Conservation (phyloP, 1,140 invertebrate genomes). For the Babylonia areolata region DNA sequence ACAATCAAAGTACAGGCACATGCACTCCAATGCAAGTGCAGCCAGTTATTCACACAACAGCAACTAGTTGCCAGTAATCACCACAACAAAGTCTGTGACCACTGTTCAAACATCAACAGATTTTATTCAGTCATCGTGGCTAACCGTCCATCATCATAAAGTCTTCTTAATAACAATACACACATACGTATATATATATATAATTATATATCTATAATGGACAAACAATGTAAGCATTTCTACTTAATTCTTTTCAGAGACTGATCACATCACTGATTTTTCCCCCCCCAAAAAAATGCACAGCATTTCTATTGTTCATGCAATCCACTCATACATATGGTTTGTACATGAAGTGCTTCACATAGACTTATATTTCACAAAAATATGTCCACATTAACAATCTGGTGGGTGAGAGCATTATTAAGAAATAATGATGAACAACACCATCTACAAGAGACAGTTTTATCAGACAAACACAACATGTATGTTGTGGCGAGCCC, state of each 20-base stretch:
- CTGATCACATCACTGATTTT: background rate
- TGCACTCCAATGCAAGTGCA: too few species aligned
- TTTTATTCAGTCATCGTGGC: background rate
- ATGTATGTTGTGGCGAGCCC: too few species aligned
- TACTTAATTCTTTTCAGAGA: background rate
- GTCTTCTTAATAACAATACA: background rate
- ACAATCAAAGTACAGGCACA: too few species aligned
- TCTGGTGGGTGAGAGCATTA: too few species aligned
- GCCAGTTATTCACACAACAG: too few species aligned
- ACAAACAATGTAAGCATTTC: background rate
- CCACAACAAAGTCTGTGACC: background rate
- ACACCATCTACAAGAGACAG: too few species aligned
- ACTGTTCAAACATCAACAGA: background rate
- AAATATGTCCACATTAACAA: background rate
- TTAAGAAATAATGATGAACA: too few species aligned
- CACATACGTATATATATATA: background rate
- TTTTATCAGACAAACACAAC: too few species aligned
- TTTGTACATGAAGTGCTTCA: background rate
- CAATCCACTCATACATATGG: background rate
- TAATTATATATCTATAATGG: too few species aligned
- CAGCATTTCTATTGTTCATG: background rate
- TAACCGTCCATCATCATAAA: background rate
- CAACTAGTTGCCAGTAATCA: background rate
- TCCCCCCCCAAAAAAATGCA: background rate
- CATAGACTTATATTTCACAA: background rate